A percentile compares a stretch with the other conserved stretches of the same genome.
phyloP scores from a whole-genome alignment of 2,797 vertebrate species.

The Micromesistius poutassou region DNA sequence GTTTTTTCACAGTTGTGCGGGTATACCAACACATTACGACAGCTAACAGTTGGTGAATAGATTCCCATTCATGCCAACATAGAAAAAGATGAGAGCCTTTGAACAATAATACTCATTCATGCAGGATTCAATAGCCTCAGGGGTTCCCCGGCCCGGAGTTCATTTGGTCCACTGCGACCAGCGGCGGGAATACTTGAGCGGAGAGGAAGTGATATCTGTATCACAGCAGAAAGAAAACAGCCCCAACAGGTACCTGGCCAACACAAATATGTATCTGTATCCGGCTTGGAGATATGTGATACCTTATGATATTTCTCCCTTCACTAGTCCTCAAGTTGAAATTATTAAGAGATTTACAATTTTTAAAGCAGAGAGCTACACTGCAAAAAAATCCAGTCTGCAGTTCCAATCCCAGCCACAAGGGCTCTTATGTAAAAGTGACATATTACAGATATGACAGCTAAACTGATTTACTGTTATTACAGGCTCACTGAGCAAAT shows the following conservation, averaged over 20 bases:
- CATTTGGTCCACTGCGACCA: neutral
- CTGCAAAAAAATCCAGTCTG: neutral
- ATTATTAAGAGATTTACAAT: neutral
- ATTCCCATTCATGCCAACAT: neutral
- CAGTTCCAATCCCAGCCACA: neutral
- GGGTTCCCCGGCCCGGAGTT: neutral
- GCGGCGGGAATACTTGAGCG: neutral
- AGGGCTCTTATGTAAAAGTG: neutral
- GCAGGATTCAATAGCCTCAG: neutral
- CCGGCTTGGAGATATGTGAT: neutral
- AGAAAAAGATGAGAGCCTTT: neutral
- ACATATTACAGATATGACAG: neutral
- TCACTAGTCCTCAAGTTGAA: neutral
- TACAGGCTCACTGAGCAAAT: neutral
- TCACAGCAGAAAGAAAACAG: neutral
- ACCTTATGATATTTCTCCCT: neutral
- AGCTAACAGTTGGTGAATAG: neutral
- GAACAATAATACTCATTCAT: conserved; percentile 1
- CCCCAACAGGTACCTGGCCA: neutral
- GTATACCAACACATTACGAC: neutral
- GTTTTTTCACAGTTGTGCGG: neutral
- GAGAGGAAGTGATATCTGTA: neutral
- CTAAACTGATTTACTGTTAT: neutral
- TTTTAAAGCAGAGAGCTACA: neutral
- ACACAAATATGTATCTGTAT: neutral